phyloP scores from a whole-genome alignment of 2,888 invertebrate genomes.

The Choreutis nemorana region DNA sequence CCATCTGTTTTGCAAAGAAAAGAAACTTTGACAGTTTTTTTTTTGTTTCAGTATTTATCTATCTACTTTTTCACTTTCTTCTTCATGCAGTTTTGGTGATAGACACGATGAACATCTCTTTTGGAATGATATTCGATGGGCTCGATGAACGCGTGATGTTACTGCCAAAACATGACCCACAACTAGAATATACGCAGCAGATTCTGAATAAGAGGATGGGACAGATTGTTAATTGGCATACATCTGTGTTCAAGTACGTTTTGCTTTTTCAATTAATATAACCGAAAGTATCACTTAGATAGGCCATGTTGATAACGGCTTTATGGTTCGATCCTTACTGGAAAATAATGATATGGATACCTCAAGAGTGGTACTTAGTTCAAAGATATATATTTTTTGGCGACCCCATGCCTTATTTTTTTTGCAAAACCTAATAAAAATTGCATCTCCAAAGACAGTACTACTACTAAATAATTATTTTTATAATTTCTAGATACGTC shows the following conservation, averaged over 20 bases:
- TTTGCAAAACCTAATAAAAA: too few relatives aligned
- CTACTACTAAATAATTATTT: not conserved
- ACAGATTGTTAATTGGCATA: slow-evolving; percentile 35
- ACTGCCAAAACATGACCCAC: slow-evolving; percentile 17
- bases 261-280: not conserved
- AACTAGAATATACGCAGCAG: slow-evolving; percentile 19
- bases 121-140: slow-evolving; percentile 31
- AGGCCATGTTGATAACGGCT: too few relatives aligned
- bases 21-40: too few relatives aligned
- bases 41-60: slow-evolving; percentile 31
- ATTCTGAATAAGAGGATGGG: slow-evolving; percentile 25
- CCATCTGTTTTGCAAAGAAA: too few relatives aligned
- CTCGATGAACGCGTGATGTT: slow-evolving; percentile 24
- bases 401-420: too few relatives aligned
- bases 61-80: slow-evolving; percentile 33
- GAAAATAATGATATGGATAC: too few relatives aligned
- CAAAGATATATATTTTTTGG: too few relatives aligned
- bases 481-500: slow-evolving; percentile 23
- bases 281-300: too few relatives aligned
- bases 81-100: slow-evolving; percentile 31
- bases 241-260: slow-evolving; percentile 26
- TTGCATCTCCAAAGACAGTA: too few relatives aligned
- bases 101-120: slow-evolving; percentile 31
- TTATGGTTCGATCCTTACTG: too few relatives aligned
- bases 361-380: too few relatives aligned